Evolutionary conservation across 2,797 vertebrate species (phyloP).

Genomic region (Cirrhinus mrigala): DNA sequence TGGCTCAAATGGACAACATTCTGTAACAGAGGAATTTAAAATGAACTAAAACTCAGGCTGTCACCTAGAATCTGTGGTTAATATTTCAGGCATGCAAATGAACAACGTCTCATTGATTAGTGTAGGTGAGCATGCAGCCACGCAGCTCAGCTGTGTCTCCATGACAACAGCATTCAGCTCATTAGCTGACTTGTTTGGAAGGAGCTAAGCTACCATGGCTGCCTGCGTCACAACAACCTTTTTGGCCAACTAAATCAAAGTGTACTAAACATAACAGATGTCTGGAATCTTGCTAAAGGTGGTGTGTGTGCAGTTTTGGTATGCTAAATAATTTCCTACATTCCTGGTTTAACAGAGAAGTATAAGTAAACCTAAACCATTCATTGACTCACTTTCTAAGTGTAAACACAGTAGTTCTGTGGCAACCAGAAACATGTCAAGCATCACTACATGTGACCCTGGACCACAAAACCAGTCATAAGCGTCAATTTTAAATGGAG

Average conservation of each 20-base stretch:
- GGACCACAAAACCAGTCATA: no score
- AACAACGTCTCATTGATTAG: neutral
- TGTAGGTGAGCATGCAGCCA: neutral
- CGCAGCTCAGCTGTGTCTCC: neutral
- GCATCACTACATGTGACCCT: no score
- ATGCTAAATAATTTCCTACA: neutral
- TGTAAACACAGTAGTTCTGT: neutral
- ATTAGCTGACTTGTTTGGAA: conserved; percentile 5
- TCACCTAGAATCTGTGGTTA: neutral
- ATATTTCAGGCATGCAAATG: conserved; percentile 31
- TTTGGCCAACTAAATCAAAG: neutral
- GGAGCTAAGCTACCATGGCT: neutral
- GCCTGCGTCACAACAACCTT: neutral
- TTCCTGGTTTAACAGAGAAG: neutral
- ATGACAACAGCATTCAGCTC: conserved; percentile 11
- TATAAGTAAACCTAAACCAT: no score
- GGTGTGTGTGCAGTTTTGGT: neutral
- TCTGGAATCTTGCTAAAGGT: neutral
- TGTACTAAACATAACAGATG: neutral
- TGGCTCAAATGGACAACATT: neutral
- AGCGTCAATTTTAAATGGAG: no score
- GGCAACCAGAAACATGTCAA: no score
- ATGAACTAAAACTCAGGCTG: neutral
- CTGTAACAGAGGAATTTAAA: neutral
- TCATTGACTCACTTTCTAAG: neutral